These are phyloP conservation scores for Astreopora myriophthalma DNA, from an alignment of 64 coral and sea anemone species.

Conservation along the genomic window DNA sequence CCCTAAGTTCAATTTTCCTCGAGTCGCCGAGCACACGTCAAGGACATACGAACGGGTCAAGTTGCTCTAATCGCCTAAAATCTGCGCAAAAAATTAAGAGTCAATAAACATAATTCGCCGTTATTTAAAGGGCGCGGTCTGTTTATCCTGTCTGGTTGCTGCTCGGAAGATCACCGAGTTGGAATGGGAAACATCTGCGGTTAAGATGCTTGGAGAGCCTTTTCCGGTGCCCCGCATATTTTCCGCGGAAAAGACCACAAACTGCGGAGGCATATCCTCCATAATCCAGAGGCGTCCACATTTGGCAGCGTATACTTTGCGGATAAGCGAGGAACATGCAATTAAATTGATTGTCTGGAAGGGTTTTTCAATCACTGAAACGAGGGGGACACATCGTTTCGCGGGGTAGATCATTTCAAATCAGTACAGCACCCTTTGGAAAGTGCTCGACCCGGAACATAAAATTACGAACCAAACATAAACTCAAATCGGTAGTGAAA, in stretches of 20 bases:
- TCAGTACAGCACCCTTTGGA: no score
- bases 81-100: constrained; percentile 1
- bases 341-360: background rate
- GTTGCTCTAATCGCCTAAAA: background rate
- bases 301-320: background rate
- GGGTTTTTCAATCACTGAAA: background rate
- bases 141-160: constrained; percentile 27
- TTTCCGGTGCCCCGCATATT: constrained; percentile 23
- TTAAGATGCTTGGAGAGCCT: constrained; percentile 9
- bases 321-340: background rate
- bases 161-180: background rate
- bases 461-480: no score
- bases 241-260: background rate
- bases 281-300: background rate
- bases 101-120: background rate
- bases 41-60: background rate
- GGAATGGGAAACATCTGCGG: constrained; percentile 31
- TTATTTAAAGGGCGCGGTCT: constrained; percentile 7
- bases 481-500: no score
- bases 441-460: background rate
- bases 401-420: background rate
- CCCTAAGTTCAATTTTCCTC: background rate
- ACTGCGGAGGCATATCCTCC: background rate
- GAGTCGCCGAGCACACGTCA: background rate
- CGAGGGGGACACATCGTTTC: background rate